These are phyloP conservation scores for Triplophysa bombifrons DNA, from an alignment of 2,797 vertebrate species.

Conservation along the genomic window DNA sequence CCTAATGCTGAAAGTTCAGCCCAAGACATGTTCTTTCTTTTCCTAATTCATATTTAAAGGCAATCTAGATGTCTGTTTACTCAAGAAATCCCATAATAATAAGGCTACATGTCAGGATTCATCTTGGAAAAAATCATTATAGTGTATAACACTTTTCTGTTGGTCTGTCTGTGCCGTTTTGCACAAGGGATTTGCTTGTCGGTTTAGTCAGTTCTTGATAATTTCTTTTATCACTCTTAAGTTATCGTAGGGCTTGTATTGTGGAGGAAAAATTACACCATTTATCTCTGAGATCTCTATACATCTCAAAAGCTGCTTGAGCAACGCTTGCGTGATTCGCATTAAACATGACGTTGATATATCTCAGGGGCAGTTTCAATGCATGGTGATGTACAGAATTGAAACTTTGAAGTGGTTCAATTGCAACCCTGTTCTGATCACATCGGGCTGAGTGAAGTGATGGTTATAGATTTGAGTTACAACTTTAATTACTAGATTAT, in stretches of 20 bases:
- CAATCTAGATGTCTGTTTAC: constrained; percentile 12
- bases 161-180: neutral
- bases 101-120: neutral
- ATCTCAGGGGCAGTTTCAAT: constrained; percentile 11
- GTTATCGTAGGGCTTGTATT: constrained; percentile 12
- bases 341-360: constrained; percentile 2
- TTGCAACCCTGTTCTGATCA: neutral
- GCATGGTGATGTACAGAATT: neutral
- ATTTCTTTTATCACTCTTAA: constrained; percentile 9
- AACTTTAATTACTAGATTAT: too few species aligned
- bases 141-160: neutral
- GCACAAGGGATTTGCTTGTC: constrained; percentile 1
- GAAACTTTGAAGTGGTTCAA: neutral
- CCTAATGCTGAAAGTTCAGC: neutral
- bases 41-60: neutral
- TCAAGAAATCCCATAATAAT: constrained; percentile 34
- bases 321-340: constrained; percentile 15
- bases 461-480: too few species aligned
- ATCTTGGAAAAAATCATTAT: neutral
- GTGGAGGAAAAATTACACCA: constrained; percentile 14
- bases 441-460: neutral
- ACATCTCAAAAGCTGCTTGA: constrained; percentile 20
- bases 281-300: neutral
- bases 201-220: constrained; percentile 2
- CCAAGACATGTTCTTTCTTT: constrained; percentile 3